These are phyloP conservation scores for Dicaeum eximium DNA, from an alignment of 2,113 vertebrate species.

Conservation along the genomic window DNA sequence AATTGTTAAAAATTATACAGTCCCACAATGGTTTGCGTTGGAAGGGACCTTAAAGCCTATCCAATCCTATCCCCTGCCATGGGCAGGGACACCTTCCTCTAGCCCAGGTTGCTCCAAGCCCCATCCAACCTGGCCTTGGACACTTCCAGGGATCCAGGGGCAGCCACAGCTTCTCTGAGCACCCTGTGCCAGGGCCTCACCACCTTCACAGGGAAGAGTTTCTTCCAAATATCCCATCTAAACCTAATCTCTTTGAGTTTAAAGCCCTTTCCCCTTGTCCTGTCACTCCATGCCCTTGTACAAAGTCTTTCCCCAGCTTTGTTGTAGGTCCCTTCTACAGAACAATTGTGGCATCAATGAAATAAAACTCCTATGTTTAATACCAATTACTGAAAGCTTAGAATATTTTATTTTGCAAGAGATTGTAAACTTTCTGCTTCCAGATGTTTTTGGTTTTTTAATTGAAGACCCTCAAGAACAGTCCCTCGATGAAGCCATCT, in stretches of 20 bases:
- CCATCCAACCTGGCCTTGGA: accelerated
- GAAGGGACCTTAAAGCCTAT: not conserved
- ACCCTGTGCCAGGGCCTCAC: not conserved
- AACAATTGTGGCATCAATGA: not conserved
- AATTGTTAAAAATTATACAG: not conserved
- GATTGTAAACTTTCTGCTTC: not conserved
- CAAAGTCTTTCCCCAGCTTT: not conserved
- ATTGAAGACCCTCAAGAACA: not conserved
- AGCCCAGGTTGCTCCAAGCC: accelerated
- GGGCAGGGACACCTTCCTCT: not conserved
- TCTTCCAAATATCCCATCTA: accelerated
- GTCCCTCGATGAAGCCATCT: not conserved
- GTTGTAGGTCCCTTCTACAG: not conserved
- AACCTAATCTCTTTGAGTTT: not conserved
- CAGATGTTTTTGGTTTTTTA: not conserved
- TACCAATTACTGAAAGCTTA: not conserved
- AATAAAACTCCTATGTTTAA: not conserved
- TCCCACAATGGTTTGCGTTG: not conserved
- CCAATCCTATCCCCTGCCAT: accelerated
- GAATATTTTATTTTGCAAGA: not conserved
- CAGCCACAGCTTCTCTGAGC: not conserved
- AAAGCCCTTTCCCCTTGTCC: not conserved
- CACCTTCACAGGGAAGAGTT: not conserved
- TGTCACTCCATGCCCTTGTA: not conserved
- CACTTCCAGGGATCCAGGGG: not conserved